Evolutionary conservation across 2,113 vertebrate genomes (phyloP), one percentile per base, ranked within the genome.

Genomic region (Peromyscus californicus): DNA sequence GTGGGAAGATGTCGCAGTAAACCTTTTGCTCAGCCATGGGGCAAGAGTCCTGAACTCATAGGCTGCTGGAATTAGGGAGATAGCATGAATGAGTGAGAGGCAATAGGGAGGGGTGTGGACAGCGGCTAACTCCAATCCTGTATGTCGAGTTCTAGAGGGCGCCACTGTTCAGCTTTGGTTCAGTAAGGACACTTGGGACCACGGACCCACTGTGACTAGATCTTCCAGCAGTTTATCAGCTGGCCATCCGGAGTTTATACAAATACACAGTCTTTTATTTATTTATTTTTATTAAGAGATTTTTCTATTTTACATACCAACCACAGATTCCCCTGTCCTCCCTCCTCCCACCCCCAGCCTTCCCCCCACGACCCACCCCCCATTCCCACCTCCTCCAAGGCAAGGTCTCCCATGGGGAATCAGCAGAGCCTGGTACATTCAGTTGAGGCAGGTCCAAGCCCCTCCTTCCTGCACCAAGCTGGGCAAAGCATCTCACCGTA

Each of bases 21-120:
- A 65, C 31, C 8, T 42, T 42, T 22, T 13, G 65, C 82, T 76
- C 59, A 29, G 48, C 85, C 7, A 6, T 4, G 19, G 78, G 36
- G 39, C 80, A 29, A 4, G 51, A 1, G 15, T 31, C 17, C 21
- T 36, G 12, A 76, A 61, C 70, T 63, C 8, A 26, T 48, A 0
- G 80, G 57, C 26, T 24, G 0, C 36, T 21, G 11, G 61, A 21
- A 36, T 24, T 57, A 15, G 57, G 17, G 48, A 19, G 76, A 5
- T 11, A 6, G 0, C 0, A 16, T 33, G 3, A 1, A 3, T 0
- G 33, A 42, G 0, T 16, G 1, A 15, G 63, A 10, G 45, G 0
- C 3, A 0, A 5, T 1, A 63, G 89, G 17, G 89, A 42, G 48
- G 5, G 39, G 48, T 0, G 33, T 33, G 59, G 79, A 15, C 59